Base-by-base conservation (phyloP, 53 echinoderm and acorn worm genomes). In the Zoroaster sp. region DNA sequence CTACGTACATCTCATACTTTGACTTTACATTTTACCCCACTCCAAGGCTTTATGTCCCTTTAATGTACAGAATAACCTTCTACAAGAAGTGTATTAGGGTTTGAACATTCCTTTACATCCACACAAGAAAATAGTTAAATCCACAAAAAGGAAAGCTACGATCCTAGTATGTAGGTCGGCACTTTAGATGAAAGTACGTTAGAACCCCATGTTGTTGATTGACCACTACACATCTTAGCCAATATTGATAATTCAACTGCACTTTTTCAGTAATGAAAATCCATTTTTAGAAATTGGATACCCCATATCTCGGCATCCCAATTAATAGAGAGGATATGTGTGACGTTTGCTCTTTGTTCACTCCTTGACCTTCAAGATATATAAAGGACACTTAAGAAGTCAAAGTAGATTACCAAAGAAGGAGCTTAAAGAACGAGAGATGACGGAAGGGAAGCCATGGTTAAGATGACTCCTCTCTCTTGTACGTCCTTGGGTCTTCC, bases 291-390 rank as follows among this genome's bases (percentile, higher is more conserved):
- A 59, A 28, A 59, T 59, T 28, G 63, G 63, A 59, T 3, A 28
- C 28, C 8, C 63, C 63, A 59, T 59, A 59, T 9, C 28, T 25
- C 63, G 63, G 25, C 83, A 44, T 15, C 34, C 46, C 51, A 30
- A 71, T 85, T 69, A 85, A 45, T 83, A n/a, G 33, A 83, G 35
- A 46, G 45, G 36, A 85, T 46, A 45, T 70, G 78, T 78, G 78
- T 8, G 55, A 37, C 59, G 46, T 31, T 45, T 31, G 75, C 39
- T 75, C 59, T 38, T 59, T n/a, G 21, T 59, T 59, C 63, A 49
- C 51, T 69, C 49, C 85, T 30, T 23, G 85, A 85, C 85, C 70
- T 71, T 85, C 85, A 40, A 85, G 83, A 82, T 70, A 85, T n/a
- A 85, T 85, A 71, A 72, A 70, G 85, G 49, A 21, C 85, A 71